Evolutionary conservation across 2,888 invertebrate species (phyloP).

Genomic region (Coelogynopora nodosa): DNA sequence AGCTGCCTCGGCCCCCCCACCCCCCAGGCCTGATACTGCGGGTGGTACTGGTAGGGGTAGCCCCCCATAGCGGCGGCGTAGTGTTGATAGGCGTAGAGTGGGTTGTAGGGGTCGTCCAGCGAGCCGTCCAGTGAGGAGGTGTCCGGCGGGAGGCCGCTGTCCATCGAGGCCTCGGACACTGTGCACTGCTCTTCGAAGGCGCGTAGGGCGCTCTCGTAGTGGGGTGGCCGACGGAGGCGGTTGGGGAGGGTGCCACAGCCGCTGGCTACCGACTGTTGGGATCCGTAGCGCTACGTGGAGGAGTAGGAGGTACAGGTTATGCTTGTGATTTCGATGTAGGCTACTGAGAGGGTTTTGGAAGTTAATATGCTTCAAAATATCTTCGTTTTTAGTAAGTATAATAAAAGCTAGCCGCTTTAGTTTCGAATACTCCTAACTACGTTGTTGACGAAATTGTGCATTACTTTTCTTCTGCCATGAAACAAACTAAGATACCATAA

Average conservation of each 20-base stretch:
- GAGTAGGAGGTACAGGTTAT: too few species aligned
- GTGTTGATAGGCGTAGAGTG: constrained; percentile 3
- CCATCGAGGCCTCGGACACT: constrained; percentile 22
- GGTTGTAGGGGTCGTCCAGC: not conserved
- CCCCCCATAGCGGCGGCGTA: not conserved
- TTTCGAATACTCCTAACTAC: too few species aligned
- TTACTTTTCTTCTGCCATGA: too few species aligned
- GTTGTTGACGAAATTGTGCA: too few species aligned
- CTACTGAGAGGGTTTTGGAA: too few species aligned
- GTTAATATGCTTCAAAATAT: too few species aligned
- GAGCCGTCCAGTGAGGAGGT: not conserved
- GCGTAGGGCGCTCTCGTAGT: not conserved
- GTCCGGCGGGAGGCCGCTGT: constrained; percentile 6
- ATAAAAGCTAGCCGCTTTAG: too few species aligned
- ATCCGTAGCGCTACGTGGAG: constrained; percentile 16
- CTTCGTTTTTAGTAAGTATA: too few species aligned
- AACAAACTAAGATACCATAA: too few species aligned
- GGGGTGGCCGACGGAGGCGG: not conserved
- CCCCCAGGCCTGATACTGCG: not conserved
- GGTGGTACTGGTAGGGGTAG: not conserved
- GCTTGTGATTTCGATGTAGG: too few species aligned
- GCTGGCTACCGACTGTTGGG: not conserved
- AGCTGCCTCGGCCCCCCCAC: not conserved
- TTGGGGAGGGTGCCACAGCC: not conserved
- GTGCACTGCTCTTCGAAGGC: constrained; percentile 38